Conservation (phyloP, 2,113 vertebrate genomes). For the Syrmaticus mikado region DNA sequence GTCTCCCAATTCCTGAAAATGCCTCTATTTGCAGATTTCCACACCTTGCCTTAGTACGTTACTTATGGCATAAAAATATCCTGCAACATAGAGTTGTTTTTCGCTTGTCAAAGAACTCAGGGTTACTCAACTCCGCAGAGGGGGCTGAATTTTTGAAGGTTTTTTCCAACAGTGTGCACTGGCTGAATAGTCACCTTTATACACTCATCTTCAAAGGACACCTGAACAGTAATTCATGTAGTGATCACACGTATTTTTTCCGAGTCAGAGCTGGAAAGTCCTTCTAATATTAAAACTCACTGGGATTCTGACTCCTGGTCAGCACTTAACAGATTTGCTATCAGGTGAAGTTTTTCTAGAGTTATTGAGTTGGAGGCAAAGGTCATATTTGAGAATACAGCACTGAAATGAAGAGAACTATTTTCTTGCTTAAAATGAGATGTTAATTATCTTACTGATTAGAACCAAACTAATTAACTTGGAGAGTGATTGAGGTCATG, state of each 20-base stretch:
- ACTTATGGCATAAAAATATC: not conserved
- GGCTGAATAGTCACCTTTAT: not conserved
- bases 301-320: not conserved
- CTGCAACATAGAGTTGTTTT: fast-evolving
- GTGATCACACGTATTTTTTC: not conserved
- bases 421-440: slow-evolving; percentile 19
- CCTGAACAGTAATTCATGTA: fast-evolving
- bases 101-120: not conserved
- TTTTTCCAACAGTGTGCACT: not conserved
- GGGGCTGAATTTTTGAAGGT: not conserved
- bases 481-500: not conserved
- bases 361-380: not conserved
- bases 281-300: not conserved
- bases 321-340: not conserved
- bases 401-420: not conserved
- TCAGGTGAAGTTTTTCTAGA: not conserved
- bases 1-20: not conserved
- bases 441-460: slow-evolving; percentile 6
- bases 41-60: not conserved
- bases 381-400: not conserved
- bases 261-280: not conserved
- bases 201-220: fast-evolving
- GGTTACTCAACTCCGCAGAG: not conserved
- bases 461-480: not conserved
- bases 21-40: not conserved